Evolutionary conservation across 2,888 invertebrate species (phyloP).

Genomic region (Biston betularia): DNA sequence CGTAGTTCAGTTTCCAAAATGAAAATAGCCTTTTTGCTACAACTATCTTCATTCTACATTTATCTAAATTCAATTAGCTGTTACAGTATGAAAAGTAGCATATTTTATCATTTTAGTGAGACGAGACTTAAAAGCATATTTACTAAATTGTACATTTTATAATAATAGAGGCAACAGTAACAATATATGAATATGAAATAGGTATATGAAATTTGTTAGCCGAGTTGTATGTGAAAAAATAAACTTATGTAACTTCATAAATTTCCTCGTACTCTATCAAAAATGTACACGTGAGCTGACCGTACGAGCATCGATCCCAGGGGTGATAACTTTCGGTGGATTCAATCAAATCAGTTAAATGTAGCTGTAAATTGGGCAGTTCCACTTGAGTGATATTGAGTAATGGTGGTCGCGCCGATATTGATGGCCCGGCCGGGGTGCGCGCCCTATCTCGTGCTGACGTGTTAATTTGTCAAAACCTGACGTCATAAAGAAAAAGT

Average conservation of each 20-base stretch:
- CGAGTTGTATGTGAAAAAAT: neutral
- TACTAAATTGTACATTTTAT: no score
- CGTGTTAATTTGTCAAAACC: slow-evolving; percentile 81
- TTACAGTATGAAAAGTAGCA: no score
- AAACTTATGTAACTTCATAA: slow-evolving; percentile 12
- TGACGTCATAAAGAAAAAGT: slow-evolving; percentile 73
- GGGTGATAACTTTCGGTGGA: slow-evolving; percentile 74
- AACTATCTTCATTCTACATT: no score
- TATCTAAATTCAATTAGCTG: no score
- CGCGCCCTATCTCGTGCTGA: slow-evolving; percentile 70
- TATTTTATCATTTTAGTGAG: no score
- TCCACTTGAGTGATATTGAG: slow-evolving; percentile 83
- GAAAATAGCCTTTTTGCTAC: no score
- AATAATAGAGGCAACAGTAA: neutral
- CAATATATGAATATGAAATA: no score
- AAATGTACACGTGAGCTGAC: slow-evolving; percentile 46
- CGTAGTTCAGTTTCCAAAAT: no score
- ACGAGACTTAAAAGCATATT: no score
- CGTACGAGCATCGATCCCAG: slow-evolving; percentile 49
- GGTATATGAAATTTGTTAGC: neutral
- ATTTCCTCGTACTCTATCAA: slow-evolving; percentile 24
- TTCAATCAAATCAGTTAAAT: slow-evolving; percentile 84
- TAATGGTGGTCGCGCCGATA: slow-evolving; percentile 76
- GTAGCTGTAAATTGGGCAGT: slow-evolving; percentile 84
- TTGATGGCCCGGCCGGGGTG: slow-evolving; percentile 73